These are phyloP conservation scores for Numenius phaeopus DNA, from an alignment of 2,797 vertebrate genomes.

Conservation along the genomic window DNA sequence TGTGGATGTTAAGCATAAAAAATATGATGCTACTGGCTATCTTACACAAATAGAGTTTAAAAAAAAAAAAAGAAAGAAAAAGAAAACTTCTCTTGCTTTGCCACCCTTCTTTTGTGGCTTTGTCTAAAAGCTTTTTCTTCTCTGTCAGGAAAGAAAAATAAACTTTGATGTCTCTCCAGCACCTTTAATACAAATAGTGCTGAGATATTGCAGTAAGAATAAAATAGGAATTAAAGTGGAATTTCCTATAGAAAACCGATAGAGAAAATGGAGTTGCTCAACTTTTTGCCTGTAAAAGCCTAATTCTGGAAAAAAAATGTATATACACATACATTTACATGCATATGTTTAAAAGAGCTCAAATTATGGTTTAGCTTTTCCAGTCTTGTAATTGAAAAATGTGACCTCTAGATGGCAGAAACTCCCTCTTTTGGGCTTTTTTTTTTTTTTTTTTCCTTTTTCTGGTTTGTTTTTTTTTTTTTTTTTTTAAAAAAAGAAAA, in stretches of 20 bases:
- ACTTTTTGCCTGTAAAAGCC: background rate
- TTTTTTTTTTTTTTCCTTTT: background rate
- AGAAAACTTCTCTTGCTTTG: fast-evolving
- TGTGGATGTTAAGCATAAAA: background rate
- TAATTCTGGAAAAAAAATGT: fast-evolving
- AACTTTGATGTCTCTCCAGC: background rate
- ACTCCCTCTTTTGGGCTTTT: background rate
- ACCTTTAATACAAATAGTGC: background rate
- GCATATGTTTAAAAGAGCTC: no score
- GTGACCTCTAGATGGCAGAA: slow-evolving; percentile 63
- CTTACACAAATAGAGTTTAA: background rate
- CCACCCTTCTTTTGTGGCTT: background rate
- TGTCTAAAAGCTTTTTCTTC: background rate
- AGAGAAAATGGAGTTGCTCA: fast-evolving
- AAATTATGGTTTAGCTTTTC: background rate
- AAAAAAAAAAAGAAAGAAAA: background rate
- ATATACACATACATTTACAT: fast-evolving
- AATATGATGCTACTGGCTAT: background rate
- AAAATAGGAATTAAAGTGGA: background rate
- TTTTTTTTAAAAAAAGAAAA: no score
- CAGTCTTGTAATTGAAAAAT: background rate
- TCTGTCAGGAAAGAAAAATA: background rate
- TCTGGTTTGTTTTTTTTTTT: background rate
- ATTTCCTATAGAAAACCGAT: background rate
- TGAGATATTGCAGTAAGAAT: background rate